These are phyloP conservation scores for Oryzias celebensis DNA, from an alignment of 2,113 vertebrate genomes.

Conservation along the genomic window DNA sequence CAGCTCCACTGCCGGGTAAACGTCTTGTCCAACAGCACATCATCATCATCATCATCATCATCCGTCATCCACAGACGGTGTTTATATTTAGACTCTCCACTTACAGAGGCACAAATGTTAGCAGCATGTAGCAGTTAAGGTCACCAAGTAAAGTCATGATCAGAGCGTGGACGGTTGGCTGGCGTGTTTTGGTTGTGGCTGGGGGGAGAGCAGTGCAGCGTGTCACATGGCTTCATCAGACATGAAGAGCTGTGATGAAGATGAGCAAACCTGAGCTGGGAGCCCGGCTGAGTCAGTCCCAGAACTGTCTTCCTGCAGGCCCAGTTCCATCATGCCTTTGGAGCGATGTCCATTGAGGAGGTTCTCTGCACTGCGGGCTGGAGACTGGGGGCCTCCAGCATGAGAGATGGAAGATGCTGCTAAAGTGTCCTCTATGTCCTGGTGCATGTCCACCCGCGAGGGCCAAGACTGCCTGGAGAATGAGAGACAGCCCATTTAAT, in stretches of 20 bases:
- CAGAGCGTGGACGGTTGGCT: too few relatives aligned
- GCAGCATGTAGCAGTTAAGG: too few relatives aligned
- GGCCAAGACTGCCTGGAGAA: constrained; percentile 92
- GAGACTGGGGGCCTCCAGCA: constrained; percentile 83
- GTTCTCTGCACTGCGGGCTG: constrained; percentile 86
- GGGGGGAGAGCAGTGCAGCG: neutral
- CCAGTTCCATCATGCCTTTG: constrained; percentile 84
- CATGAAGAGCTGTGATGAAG: neutral
- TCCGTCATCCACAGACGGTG: too few relatives aligned
- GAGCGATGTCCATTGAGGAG: constrained; percentile 90
- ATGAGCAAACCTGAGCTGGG: constrained; percentile 21
- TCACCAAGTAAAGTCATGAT: too few relatives aligned
- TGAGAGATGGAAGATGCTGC: constrained; percentile 91
- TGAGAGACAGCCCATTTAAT: neutral
- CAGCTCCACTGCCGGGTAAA: too few relatives aligned
- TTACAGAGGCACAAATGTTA: too few relatives aligned
- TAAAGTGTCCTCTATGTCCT: constrained; percentile 94
- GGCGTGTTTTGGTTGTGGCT: neutral
- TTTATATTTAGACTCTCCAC: too few relatives aligned
- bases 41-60: too few relatives aligned
- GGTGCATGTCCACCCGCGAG: constrained; percentile 91
- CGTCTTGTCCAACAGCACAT: too few relatives aligned
- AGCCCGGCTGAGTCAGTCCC: constrained; percentile 53
- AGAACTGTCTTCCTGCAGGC: constrained; percentile 82
- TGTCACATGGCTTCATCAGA: neutral